Conservation (phyloP, 2,888 invertebrate species). For the Drosophila meridionalis region DNA sequence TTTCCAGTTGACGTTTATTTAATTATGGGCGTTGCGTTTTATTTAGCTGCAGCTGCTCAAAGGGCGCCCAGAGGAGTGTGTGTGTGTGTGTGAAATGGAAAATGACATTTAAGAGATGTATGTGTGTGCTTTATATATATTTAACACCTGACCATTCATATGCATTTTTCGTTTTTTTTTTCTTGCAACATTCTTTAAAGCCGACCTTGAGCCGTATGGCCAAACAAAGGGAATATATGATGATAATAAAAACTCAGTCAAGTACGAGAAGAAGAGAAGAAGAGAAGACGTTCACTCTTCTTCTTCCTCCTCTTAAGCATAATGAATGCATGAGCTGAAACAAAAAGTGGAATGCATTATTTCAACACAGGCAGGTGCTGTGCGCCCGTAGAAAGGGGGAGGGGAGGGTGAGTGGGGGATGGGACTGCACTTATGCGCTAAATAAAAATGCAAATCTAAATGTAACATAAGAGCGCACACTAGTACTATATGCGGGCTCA, state of each 20-base stretch:
- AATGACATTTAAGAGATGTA: constrained; percentile 29
- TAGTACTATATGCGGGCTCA: constrained; percentile 38
- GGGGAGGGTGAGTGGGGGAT: neutral
- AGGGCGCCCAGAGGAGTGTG: neutral
- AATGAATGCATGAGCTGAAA: constrained; percentile 56
- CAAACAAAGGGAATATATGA: constrained; percentile 44
- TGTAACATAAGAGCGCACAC: constrained; percentile 59
- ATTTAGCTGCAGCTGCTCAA: constrained; percentile 13
- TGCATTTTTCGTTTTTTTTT: neutral
- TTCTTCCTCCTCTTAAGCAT: constrained; percentile 5
- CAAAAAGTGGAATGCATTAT: constrained; percentile 49
- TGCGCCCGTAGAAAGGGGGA: neutral
- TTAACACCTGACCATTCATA: constrained; percentile 17
- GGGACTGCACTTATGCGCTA: constrained; percentile 71
- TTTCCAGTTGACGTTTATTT: constrained; percentile 45
- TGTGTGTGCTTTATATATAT: neutral
- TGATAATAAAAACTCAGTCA: constrained; percentile 29
- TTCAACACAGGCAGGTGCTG: constrained; percentile 6
- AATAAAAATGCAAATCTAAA: constrained; percentile 81
- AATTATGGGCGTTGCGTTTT: constrained; percentile 28
- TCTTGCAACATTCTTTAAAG: constrained; percentile 31
- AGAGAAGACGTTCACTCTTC: constrained; percentile 33
- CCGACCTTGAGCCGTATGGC: constrained; percentile 49
- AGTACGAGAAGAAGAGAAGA: constrained; percentile 37
- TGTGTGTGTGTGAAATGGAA: constrained; percentile 40